Evolutionary conservation across 1,140 invertebrate genomes (phyloP).

Genomic region (Aphelenchoides besseyi): DNA sequence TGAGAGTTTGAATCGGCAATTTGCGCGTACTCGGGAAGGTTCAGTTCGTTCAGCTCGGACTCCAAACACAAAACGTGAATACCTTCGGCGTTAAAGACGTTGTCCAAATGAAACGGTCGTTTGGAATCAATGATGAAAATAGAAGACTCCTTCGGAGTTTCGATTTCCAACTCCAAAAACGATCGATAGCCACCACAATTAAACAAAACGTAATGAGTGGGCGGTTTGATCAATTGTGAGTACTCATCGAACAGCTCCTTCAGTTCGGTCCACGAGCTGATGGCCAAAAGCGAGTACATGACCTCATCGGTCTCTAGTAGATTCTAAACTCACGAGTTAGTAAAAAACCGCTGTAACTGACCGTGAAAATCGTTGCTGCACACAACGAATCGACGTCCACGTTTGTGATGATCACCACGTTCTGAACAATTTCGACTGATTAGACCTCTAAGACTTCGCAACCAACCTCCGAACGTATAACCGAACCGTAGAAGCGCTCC

Average conservation of each 20-base stretch:
- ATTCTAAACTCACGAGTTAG: constrained; percentile 14
- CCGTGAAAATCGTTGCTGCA: constrained; percentile 3
- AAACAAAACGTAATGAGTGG: constrained; percentile 4
- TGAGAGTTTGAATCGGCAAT: background rate
- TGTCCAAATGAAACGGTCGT: constrained; percentile 12
- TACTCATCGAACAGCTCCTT: constrained; percentile 8
- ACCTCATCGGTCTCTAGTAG: background rate
- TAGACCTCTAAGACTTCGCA: background rate
- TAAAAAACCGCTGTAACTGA: background rate
- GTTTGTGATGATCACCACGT: constrained; percentile 4
- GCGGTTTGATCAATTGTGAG: background rate
- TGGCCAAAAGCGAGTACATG: background rate
- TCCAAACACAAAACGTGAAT: background rate
- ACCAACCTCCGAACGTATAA: constrained; percentile 7
- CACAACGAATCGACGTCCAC: constrained; percentile 7
- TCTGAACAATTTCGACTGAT: constrained; percentile 4
- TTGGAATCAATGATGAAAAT: constrained; percentile 17
- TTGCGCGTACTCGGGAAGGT: background rate
- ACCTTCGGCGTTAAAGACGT: background rate
- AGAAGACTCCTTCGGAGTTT: background rate
- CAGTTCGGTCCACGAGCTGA: constrained; percentile 2
- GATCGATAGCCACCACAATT: constrained; percentile 20
- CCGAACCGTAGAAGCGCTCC: constrained; percentile 10
- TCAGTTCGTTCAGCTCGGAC: background rate
- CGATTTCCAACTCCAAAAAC: constrained; percentile 6